Percentiles rank a stretch among this genome's conserved stretches.
phyloP scores from a whole-genome alignment of 1,140 invertebrate species.

The Lamellibrachia luymesi region DNA sequence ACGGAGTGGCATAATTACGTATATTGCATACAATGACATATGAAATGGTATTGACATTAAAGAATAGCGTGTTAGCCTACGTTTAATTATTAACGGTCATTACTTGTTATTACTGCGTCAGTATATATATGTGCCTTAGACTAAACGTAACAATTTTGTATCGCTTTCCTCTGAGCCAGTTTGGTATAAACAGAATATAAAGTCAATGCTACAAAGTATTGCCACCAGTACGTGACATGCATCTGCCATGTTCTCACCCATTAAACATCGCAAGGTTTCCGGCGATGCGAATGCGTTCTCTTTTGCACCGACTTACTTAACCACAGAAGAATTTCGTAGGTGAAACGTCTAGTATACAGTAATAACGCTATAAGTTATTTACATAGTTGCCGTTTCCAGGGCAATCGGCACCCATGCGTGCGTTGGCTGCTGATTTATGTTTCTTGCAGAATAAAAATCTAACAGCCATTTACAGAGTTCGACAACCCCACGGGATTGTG shows the following conservation, averaged over 20 bases:
- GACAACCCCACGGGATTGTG: neutral
- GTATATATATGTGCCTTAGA: neutral
- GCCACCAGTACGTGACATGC: neutral
- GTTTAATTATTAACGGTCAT: neutral
- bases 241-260: neutral
- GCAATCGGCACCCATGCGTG: neutral
- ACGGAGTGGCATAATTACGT: neutral
- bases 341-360: neutral
- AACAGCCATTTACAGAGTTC: neutral
- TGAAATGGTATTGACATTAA: neutral
- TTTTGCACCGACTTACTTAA: neutral
- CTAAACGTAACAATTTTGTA: neutral
- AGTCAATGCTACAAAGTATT: neutral
- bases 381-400: neutral
- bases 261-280: neutral
- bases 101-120: neutral
- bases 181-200: neutral
- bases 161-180: neutral
- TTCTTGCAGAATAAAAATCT: neutral
- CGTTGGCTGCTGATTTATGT: neutral
- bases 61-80: neutral
- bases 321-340: neutral
- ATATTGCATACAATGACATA: neutral
- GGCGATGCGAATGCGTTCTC: neutral
- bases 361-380: neutral